Evolutionary conservation across 2,797 vertebrate species (phyloP).

Genomic region (Yasuhikotakia modesta): DNA sequence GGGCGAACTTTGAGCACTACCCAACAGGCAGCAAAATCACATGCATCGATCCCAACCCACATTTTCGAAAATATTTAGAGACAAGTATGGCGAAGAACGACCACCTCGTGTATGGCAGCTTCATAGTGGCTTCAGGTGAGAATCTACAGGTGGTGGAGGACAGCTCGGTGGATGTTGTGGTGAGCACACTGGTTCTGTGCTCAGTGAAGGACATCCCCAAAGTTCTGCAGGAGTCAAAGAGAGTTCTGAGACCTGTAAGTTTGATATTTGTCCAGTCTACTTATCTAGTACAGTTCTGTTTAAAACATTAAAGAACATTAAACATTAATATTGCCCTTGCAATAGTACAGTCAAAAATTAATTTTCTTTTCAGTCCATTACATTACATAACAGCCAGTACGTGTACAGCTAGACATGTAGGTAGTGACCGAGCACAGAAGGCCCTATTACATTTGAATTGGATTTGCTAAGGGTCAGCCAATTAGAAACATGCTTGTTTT

Average conservation of each 20-base stretch:
- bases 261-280: background rate
- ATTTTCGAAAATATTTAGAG: constrained; percentile 70
- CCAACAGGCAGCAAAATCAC: constrained; percentile 70
- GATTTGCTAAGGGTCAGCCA: too few species aligned
- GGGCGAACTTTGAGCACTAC: constrained; percentile 75
- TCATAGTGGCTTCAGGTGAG: constrained; percentile 77
- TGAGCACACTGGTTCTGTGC: constrained; percentile 86
- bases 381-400: background rate
- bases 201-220: constrained; percentile 64
- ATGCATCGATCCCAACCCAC: constrained; percentile 75
- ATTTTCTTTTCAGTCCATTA: constrained; percentile 53
- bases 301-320: too few species aligned
- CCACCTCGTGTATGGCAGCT: constrained; percentile 73
- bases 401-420: too few species aligned
- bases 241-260: constrained; percentile 83
- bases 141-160: constrained; percentile 76
- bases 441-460: too few species aligned
- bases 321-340: background rate
- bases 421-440: too few species aligned
- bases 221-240: constrained; percentile 76
- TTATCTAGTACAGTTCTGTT: too few species aligned
- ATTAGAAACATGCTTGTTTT: too few species aligned
- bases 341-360: background rate
- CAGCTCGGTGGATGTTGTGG: constrained; percentile 78
- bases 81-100: constrained; percentile 72